Evolutionary conservation across 2,888 invertebrate genomes (phyloP).

Genomic region (Nomada hirtipes): DNA sequence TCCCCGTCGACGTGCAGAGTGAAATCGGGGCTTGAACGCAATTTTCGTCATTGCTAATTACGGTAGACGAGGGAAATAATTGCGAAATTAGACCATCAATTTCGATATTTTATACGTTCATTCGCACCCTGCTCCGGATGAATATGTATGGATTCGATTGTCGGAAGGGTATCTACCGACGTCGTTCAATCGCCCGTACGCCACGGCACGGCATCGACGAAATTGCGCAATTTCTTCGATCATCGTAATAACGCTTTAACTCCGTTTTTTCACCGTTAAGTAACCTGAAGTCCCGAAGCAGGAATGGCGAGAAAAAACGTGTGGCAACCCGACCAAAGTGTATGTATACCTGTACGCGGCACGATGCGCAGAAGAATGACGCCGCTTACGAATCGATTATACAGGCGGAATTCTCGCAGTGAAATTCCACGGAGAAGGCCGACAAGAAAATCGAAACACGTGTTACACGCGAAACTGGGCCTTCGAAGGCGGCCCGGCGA

Average conservation of each 20-base stretch:
- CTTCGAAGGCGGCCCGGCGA: neutral
- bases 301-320: neutral
- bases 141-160: slow-evolving; percentile 36
- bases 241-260: slow-evolving; percentile 3
- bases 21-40: too few species aligned
- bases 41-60: too few species aligned
- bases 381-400: too few species aligned
- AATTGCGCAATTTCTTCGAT: slow-evolving; percentile 45
- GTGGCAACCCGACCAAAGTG: neutral
- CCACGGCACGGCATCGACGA: slow-evolving; percentile 15
- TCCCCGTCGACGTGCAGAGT: neutral
- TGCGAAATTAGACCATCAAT: too few species aligned
- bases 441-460: slow-evolving; percentile 1
- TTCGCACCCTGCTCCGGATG: neutral
- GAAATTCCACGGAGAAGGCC: neutral
- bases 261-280: neutral
- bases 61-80: too few species aligned
- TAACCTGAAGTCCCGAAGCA: neutral
- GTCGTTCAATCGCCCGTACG: neutral
- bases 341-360: neutral
- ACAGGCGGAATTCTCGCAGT: neutral
- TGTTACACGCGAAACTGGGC: slow-evolving; percentile 26
- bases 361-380: too few species aligned
- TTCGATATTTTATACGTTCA: too few species aligned
- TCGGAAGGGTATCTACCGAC: neutral